These are phyloP conservation scores for Panthera leo DNA, from an alignment of 2,113 vertebrate species.

Conservation along the genomic window DNA sequence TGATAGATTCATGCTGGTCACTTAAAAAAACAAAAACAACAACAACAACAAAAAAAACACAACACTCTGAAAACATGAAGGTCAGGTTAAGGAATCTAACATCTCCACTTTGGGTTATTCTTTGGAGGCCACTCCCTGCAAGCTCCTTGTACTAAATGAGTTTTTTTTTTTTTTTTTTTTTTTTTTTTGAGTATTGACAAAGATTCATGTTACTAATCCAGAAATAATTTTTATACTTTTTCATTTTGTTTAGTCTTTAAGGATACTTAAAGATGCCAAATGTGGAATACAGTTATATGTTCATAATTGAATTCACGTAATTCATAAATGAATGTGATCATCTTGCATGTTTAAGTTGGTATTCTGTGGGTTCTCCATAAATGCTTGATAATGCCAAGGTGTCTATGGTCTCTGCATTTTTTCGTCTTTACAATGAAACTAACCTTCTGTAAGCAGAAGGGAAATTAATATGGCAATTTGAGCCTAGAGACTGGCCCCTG, in stretches of 20 bases:
- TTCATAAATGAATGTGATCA: background rate
- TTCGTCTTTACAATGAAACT: background rate
- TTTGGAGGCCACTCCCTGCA: background rate
- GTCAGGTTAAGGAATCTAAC: background rate
- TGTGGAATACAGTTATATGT: background rate
- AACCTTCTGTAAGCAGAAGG: background rate
- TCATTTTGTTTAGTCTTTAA: constrained; percentile 12
- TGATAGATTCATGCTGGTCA: background rate
- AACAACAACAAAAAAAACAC: background rate
- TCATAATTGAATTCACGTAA: background rate
- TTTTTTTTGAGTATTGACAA: background rate
- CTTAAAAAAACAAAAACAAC: background rate
- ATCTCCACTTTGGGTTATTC: background rate
- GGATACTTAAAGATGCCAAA: background rate
- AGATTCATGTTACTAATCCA: background rate
- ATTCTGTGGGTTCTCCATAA: background rate
- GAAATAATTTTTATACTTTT: background rate
- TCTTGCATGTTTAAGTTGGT: background rate
- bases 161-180: background rate
- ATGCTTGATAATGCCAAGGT: background rate
- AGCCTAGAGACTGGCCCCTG: background rate
- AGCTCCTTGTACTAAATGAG: background rate
- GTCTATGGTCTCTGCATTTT: background rate
- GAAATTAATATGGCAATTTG: background rate
- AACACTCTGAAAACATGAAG: background rate